phyloP scores from a whole-genome alignment of 1,140 invertebrate genomes.

The Drosophila leontia region DNA sequence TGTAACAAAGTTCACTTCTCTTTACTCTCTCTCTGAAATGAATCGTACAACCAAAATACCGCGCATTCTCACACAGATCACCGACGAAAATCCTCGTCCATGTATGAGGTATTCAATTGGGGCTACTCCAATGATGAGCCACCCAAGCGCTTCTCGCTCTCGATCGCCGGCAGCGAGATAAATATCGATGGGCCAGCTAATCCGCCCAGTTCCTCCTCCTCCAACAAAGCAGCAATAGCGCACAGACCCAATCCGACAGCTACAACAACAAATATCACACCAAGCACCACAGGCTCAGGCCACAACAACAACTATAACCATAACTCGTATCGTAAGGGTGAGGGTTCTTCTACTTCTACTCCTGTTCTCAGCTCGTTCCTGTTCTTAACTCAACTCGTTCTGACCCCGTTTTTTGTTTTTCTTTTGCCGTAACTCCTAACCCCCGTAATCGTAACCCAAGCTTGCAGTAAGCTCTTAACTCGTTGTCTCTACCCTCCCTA shows the following conservation, averaged over 20 bases:
- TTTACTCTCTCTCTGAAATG: conserved; percentile 42
- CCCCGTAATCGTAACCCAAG: conserved; percentile 33
- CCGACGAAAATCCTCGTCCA: conserved; percentile 88
- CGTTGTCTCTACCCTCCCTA: conserved; percentile 29
- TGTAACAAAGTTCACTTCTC: conserved; percentile 44
- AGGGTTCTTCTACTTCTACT: conserved; percentile 55
- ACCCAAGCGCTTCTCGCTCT: conserved; percentile 83
- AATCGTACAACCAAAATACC: conserved; percentile 37
- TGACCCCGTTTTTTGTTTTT: conserved; percentile 22
- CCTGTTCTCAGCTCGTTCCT: conserved; percentile 32
- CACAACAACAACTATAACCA: conserved; percentile 53
- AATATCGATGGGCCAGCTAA: conserved; percentile 81
- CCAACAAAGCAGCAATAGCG: conserved; percentile 54
- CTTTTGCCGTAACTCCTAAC: conserved; percentile 40
- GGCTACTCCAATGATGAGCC: conserved; percentile 86
- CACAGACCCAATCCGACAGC: conserved; percentile 64
- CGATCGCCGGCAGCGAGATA: conserved; percentile 81
- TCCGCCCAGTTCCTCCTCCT: conserved; percentile 34
- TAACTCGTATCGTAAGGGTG: conserved; percentile 83
- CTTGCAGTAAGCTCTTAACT: conserved; percentile 42
- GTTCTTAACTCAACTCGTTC: conserved; percentile 40
- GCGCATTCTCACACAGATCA: conserved; percentile 73
- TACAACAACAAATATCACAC: conserved; percentile 35
- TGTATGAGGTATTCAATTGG: conserved; percentile 92
- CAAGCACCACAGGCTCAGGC: conserved; percentile 54